These are phyloP conservation scores for Pterostichus madidus DNA, from an alignment of 2,888 invertebrate species.

Conservation along the genomic window DNA sequence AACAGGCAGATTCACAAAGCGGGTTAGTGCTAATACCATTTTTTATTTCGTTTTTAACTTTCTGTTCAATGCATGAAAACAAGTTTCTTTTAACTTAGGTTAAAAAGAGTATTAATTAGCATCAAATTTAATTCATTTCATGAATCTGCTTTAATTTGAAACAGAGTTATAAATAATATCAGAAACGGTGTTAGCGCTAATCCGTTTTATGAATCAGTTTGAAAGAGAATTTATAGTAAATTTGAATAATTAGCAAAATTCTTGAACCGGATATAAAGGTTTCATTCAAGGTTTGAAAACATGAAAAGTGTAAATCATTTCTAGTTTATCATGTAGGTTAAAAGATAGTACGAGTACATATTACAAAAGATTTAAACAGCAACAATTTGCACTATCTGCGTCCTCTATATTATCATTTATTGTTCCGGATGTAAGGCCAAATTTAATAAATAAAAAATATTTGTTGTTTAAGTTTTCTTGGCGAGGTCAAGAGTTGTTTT, in stretches of 20 bases:
- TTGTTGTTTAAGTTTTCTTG: not conserved
- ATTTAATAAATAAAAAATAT: not conserved
- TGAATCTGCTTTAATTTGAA: no score
- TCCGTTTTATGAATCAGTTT: no score
- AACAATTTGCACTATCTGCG: not conserved
- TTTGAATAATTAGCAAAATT: not conserved
- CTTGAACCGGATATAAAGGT: not conserved
- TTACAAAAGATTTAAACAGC: constrained; percentile 3
- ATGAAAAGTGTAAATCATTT: constrained; percentile 11
- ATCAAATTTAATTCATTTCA: no score
- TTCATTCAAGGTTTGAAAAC: not conserved
- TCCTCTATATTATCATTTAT: constrained; percentile 12
- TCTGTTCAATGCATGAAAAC: no score
- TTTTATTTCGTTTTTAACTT: no score
- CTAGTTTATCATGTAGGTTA: constrained; percentile 28
- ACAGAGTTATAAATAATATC: no score
- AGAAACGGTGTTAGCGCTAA: no score
- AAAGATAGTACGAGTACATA: not conserved
- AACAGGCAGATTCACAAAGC: no score
- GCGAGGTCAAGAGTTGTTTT: constrained; percentile 3
- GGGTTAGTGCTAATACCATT: no score
- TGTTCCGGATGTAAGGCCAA: constrained; percentile 15
- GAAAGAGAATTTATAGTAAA: no score
- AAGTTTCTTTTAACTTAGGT: no score
- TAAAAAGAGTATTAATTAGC: no score